These are phyloP conservation scores for Parazoanthus darwini DNA, from an alignment of 92 coral and sea anemone genomes.

Conservation along the genomic window DNA sequence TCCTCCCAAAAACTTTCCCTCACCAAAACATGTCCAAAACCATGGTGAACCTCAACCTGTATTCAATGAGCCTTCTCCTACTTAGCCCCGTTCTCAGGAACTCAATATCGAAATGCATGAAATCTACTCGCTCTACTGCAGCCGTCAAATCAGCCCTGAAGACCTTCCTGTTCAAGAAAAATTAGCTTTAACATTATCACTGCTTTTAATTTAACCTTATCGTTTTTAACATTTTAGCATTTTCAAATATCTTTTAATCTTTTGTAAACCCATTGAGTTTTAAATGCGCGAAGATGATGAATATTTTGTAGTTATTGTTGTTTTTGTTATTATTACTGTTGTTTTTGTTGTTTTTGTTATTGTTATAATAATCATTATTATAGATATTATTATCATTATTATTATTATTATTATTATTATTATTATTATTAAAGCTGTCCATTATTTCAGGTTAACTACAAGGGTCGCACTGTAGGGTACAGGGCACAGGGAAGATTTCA, in stretches of 20 bases:
- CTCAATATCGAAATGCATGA: background rate
- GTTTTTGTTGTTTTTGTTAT: background rate
- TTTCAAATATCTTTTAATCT: background rate
- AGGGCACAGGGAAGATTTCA: too few relatives aligned
- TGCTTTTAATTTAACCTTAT: background rate
- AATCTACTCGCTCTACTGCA: background rate
- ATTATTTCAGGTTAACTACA: too few relatives aligned
- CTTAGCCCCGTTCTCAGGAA: background rate
- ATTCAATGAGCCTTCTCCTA: background rate
- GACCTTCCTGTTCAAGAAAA: slow-evolving; percentile 6
- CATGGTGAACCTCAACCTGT: background rate
- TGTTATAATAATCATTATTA: too few relatives aligned
- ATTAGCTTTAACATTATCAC: background rate
- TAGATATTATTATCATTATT: too few relatives aligned
- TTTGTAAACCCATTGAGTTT: background rate
- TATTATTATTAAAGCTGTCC: too few relatives aligned
- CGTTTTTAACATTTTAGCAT: slow-evolving; percentile 12
- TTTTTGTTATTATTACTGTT: background rate
- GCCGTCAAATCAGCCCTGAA: background rate
- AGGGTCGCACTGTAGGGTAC: too few relatives aligned
- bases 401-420: too few relatives aligned
- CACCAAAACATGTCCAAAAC: background rate
- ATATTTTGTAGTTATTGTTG: background rate
- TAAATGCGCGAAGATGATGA: background rate
- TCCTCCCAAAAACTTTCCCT: slow-evolving; percentile 5